phyloP scores from a whole-genome alignment of 1,140 invertebrate genomes.

The Oedothorax gibbosus region DNA sequence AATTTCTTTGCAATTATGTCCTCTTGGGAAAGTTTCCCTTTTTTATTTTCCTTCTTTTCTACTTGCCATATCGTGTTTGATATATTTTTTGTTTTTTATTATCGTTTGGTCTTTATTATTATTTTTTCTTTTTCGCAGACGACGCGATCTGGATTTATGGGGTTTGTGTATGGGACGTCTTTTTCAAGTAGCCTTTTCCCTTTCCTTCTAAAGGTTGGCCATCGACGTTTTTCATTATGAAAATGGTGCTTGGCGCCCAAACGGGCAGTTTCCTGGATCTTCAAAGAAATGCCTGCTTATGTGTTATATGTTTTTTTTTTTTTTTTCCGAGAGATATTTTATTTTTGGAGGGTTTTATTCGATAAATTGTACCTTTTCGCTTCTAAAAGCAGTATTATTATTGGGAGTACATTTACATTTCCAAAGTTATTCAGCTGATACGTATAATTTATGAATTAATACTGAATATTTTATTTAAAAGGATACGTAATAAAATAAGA shows the following conservation, averaged over 20 bases:
- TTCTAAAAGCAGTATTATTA: too few species aligned
- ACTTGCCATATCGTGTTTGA: slow-evolving; percentile 34
- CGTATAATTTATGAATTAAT: too few species aligned
- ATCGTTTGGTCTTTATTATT: slow-evolving; percentile 37
- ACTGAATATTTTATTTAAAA: too few species aligned
- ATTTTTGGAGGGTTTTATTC: too few species aligned
- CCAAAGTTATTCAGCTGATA: too few species aligned
- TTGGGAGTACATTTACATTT: too few species aligned
- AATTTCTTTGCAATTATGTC: slow-evolving; percentile 51
- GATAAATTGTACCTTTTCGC: too few species aligned
- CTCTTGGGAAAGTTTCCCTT: slow-evolving; percentile 28
- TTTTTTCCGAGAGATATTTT: not conserved
- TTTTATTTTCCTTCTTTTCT: slow-evolving; percentile 10
- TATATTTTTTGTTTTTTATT: slow-evolving; percentile 44
- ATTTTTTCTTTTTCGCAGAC: not conserved
- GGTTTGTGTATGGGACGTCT: slow-evolving; percentile 26
- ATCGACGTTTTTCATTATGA: slow-evolving; percentile 54
- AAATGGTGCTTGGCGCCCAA: slow-evolving; percentile 43
- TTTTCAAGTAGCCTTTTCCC: slow-evolving; percentile 48
- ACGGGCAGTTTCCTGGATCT: slow-evolving; percentile 25
- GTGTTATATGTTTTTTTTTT: too few species aligned
- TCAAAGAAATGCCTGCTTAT: not conserved
- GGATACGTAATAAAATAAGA: too few species aligned
- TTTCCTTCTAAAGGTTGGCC: not conserved
- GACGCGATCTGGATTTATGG: slow-evolving; percentile 54